Percentiles rank a stretch among this genome's conserved stretches.
These are phyloP conservation scores for Falco cherrug DNA, from an alignment of 2,797 vertebrate species.

Conservation along the genomic window DNA sequence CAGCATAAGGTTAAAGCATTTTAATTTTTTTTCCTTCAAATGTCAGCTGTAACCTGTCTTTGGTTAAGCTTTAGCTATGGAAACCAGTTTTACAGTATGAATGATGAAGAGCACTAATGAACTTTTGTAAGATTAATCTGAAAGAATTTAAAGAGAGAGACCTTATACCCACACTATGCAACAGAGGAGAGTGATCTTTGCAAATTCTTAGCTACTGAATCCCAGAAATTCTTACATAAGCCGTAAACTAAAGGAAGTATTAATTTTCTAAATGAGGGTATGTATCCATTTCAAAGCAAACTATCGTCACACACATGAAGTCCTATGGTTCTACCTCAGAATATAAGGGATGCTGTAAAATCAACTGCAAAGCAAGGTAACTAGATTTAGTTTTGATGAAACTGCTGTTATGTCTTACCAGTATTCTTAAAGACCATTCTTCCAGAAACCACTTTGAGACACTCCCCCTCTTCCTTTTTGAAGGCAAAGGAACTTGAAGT, in stretches of 20 bases:
- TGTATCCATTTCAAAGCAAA: neutral
- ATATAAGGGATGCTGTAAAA: neutral
- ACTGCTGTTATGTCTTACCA: neutral
- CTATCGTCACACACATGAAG: neutral
- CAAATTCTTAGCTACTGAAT: neutral
- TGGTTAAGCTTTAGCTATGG: neutral
- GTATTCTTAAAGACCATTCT: neutral
- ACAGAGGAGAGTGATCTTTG: neutral
- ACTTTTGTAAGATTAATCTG: neutral
- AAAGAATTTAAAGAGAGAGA: neutral
- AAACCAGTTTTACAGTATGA: neutral
- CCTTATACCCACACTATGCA: neutral
- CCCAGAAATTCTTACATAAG: neutral
- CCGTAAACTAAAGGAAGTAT: neutral
- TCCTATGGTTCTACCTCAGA: fast-evolving
- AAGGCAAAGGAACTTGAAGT: neutral
- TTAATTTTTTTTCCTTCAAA: neutral
- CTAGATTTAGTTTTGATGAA: conserved; percentile 3
- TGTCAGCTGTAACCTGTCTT: neutral
- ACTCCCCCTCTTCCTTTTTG: neutral
- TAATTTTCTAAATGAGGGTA: neutral
- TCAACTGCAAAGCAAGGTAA: neutral
- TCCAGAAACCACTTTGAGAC: neutral
- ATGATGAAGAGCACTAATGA: neutral
- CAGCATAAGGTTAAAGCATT: neutral